These are phyloP conservation scores for Trinorchestia longiramus DNA, from an alignment of 1,140 invertebrate genomes.

Conservation along the genomic window DNA sequence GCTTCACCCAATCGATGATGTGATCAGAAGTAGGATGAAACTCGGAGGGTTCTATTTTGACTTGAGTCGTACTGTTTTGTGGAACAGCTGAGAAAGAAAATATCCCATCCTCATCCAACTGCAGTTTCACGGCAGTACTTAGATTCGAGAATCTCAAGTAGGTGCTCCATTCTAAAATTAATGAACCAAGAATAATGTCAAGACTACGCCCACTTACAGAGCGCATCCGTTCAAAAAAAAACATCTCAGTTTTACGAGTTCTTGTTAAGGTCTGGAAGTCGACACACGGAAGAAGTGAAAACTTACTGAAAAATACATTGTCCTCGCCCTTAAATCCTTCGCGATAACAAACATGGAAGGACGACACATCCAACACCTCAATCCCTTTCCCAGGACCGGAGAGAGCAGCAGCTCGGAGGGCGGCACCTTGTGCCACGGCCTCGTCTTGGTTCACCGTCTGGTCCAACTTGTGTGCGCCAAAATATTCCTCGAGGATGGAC, in stretches of 20 bases:
- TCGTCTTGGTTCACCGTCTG: too few relatives aligned
- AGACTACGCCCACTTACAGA: not conserved
- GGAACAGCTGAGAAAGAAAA: not conserved
- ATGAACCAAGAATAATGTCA: not conserved
- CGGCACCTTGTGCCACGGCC: too few relatives aligned
- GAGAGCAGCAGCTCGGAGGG: too few relatives aligned
- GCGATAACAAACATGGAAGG: not conserved
- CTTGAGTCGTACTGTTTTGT: too few relatives aligned
- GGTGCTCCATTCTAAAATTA: not conserved
- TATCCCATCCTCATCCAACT: not conserved
- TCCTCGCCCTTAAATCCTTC: not conserved
- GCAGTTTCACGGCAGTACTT: too few relatives aligned
- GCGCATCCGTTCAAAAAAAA: too few relatives aligned
- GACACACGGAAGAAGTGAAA: not conserved
- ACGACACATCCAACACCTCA: not conserved
- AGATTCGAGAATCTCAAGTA: too few relatives aligned
- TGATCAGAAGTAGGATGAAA: not conserved
- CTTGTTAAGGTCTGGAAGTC: not conserved
- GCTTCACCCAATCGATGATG: not conserved
- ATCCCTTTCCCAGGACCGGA: slow-evolving; percentile 75
- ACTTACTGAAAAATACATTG: not conserved
- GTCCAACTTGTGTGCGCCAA: too few relatives aligned
- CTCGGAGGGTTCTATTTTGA: not conserved
- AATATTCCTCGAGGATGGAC: too few relatives aligned
- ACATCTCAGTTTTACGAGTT: too few relatives aligned